Evolutionary conservation across 2,888 invertebrate genomes (phyloP), one percentile per base, ranked within the genome.

Genomic region (Schizaphis graminum): DNA sequence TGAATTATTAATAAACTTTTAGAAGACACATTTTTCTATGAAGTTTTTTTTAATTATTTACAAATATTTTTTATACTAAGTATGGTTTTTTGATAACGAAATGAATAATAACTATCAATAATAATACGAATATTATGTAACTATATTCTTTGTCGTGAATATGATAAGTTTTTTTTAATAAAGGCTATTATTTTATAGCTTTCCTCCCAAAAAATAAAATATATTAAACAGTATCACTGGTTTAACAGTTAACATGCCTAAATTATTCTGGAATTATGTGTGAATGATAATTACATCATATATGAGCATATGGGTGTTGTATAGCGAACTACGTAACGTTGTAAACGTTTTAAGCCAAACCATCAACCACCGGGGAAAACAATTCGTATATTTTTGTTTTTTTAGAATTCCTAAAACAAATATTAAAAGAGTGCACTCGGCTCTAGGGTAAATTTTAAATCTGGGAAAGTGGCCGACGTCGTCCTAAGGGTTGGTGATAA

Each of bases 351-450:
- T 77, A 41, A 56, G 56, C 28, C 13, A n/a, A 56, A 85, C 21
- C 7, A 24, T 16, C 3, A 24, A 41, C n/a, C 56, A 44, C 77
- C 41, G 28, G 8, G 28, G 44, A 77, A 35, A 77, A 77, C 77
- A 77, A 35, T 77, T 35, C 77, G 35, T 77, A 77, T 21, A 35
- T 77, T 41, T 35, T 41, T 35, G 16, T 77, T 77, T 84, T 86
- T 44, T 47, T 47, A 47, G 47, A 49, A 61, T 28, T n/a, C 61
- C 16, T 10, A 7, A 86, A 91, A 86, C 61, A 67, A 47, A 61
- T 87, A 87, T 87, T 92, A 92, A 92, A 61, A 61, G 87, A 87
- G 87, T 87, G 61, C n/a, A 61, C 35, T 2, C 87, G 26, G 35
- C 86, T 11, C 47, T 5, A 49, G 47, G 86, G 57, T 49, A 86